Conservation (phyloP, 2,113 vertebrate species). For the Alethe diademata region DNA sequence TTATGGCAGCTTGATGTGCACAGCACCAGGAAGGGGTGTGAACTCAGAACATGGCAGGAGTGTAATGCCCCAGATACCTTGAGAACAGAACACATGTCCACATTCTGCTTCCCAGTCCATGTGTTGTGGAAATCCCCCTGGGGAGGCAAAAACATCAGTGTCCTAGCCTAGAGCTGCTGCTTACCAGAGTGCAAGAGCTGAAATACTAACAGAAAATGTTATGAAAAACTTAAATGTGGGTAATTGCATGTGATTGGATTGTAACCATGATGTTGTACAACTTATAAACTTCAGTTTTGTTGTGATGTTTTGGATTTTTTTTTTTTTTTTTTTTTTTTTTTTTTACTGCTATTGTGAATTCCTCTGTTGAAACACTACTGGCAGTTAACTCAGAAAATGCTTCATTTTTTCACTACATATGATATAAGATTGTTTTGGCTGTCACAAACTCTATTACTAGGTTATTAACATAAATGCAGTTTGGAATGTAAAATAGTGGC, state of each 20-base stretch:
- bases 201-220: not conserved
- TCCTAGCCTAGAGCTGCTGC: not conserved
- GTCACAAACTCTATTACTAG: not conserved
- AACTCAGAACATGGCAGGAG: not conserved
- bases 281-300: not conserved
- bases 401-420: not conserved
- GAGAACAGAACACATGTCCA: accelerated
- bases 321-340: not conserved
- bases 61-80: accelerated
- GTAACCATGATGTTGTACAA: not conserved
- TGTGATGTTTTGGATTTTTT: not conserved
- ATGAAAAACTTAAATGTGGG: not conserved
- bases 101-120: accelerated
- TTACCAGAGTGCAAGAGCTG: not conserved
- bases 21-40: not conserved
- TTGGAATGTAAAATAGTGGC: not conserved
- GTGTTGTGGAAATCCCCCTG: not conserved
- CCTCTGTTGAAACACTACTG: not conserved
- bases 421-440: not conserved
- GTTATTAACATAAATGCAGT: not conserved
- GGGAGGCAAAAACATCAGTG: not conserved
- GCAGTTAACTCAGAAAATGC: not conserved
- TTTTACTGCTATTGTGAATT: not conserved
- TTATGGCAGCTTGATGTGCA: not conserved
- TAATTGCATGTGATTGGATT: not conserved